Percentiles rank a stretch among this genome's conserved stretches.
phyloP scores from a whole-genome alignment of 2,797 vertebrate species.

The Dicrostonyx torquatus region DNA sequence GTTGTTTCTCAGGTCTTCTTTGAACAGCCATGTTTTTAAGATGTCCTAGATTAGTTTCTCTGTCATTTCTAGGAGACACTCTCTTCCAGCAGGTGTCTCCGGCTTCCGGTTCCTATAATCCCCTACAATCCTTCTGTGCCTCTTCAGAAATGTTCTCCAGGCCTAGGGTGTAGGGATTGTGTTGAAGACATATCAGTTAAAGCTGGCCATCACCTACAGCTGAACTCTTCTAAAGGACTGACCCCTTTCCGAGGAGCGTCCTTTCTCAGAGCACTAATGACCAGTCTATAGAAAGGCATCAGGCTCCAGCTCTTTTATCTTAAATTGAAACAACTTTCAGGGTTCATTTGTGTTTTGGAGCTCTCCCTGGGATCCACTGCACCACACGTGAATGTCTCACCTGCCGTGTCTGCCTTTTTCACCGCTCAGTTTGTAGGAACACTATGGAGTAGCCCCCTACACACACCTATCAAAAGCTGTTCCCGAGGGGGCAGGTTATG shows the following conservation, averaged over 20 bases:
- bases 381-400: accelerated
- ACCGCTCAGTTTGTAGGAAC: background rate
- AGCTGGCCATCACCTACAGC: too few species aligned
- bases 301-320: background rate
- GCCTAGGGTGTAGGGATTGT: too few species aligned
- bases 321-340: background rate
- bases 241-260: background rate
- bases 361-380: accelerated
- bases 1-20: background rate
- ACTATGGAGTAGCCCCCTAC: accelerated
- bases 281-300: accelerated
- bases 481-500: background rate
- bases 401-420: background rate
- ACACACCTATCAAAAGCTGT: background rate
- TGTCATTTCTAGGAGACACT: background rate
- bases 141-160: background rate
- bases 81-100: background rate
- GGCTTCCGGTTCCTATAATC: background rate
- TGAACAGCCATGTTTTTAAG: background rate
- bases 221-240: background rate
- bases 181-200: background rate
- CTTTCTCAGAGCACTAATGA: background rate
- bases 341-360: background rate
- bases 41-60: background rate
- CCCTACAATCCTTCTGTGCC: background rate